Percentiles rank a stretch among this genome's conserved stretches.
Conservation (phyloP, 2,113 vertebrate species). For the Dicaeum eximium region DNA sequence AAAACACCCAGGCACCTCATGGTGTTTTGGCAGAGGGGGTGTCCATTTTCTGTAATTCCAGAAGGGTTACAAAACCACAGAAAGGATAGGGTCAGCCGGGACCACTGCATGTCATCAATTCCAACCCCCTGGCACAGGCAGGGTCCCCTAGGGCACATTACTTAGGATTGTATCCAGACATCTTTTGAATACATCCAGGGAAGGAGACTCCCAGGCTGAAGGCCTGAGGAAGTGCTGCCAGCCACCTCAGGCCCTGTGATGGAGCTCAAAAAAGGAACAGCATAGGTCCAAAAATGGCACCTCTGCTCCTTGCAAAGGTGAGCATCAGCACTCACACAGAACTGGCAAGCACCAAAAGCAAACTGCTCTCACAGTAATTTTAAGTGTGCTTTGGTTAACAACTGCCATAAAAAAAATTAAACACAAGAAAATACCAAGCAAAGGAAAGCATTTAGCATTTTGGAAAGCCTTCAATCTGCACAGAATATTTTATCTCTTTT, state of each 20-base stretch:
- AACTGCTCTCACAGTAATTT: neutral
- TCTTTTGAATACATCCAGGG: neutral
- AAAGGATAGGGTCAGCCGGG: neutral
- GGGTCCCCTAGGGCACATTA: neutral
- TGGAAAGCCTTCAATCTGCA: neutral
- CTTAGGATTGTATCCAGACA: neutral
- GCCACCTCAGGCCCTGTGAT: rapidly evolving
- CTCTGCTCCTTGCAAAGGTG: neutral
- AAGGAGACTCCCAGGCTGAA: neutral
- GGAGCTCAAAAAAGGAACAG: neutral
- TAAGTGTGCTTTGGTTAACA: neutral
- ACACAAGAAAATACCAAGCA: neutral
- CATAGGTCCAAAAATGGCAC: rapidly evolving
- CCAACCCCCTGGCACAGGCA: neutral
- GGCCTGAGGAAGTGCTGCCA: neutral
- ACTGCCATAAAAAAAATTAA: neutral
- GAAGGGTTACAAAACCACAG: neutral
- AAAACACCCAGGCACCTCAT: neutral
- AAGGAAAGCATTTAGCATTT: neutral
- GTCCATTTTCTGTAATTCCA: neutral
- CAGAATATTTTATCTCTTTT: neutral
- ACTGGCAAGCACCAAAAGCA: neutral
- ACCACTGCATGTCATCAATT: neutral
- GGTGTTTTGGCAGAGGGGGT: neutral
- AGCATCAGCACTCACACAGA: neutral